These are phyloP conservation scores for Helicoverpa zea DNA, from an alignment of 1,140 invertebrate species.

Conservation along the genomic window DNA sequence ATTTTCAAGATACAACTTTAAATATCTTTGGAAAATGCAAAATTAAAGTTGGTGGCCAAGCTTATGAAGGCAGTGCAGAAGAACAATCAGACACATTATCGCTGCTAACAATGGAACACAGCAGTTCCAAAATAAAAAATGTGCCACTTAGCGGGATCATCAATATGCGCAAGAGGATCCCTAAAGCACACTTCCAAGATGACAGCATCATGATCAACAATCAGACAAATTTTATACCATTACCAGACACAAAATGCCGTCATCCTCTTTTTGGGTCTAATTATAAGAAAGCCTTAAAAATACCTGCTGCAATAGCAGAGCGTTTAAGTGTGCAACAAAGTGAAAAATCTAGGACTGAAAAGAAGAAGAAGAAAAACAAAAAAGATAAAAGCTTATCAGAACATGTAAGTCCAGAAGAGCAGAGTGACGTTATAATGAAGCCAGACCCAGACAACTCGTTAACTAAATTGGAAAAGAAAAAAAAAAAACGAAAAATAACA, in stretches of 20 bases:
- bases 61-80: slow-evolving; percentile 62
- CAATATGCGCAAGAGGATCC: slow-evolving; percentile 69
- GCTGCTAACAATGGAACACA: slow-evolving; percentile 54
- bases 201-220: slow-evolving; percentile 63
- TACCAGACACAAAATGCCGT: slow-evolving; percentile 76
- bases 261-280: slow-evolving; percentile 79
- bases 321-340: slow-evolving; percentile 54
- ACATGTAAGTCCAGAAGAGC: slow-evolving; percentile 23
- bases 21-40: slow-evolving; percentile 69
- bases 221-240: slow-evolving; percentile 70
- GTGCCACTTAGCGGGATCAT: slow-evolving; percentile 59
- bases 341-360: slow-evolving; percentile 38
- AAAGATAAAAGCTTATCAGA: slow-evolving; percentile 55
- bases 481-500: slow-evolving; percentile 66
- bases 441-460: slow-evolving; percentile 45
- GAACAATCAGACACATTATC: slow-evolving; percentile 51
- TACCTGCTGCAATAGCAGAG: slow-evolving; percentile 60
- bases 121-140: slow-evolving; percentile 63
- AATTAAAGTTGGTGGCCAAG: slow-evolving; percentile 71
- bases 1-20: slow-evolving; percentile 61
- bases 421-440: slow-evolving; percentile 44
- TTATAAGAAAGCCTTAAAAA: slow-evolving; percentile 72
- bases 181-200: slow-evolving; percentile 68
- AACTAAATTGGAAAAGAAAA: slow-evolving; percentile 55
- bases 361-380: slow-evolving; percentile 66